Evolutionary conservation across 2,888 invertebrate genomes (phyloP), one percentile per base, ranked within the genome.

Genomic region (Acrobasis repandana): DNA sequence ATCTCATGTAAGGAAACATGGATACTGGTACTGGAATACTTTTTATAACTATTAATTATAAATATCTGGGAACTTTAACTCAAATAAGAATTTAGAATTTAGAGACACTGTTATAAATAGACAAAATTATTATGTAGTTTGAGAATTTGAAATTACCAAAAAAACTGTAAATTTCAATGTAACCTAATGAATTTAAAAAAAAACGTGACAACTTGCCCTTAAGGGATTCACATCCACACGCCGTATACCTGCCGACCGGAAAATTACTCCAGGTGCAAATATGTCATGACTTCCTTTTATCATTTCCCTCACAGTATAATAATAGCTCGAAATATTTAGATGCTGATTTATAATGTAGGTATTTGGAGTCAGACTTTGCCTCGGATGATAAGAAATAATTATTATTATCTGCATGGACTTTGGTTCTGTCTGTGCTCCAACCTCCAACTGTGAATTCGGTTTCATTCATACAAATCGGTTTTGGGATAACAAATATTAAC

Each of bases 201-300:
- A 43, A 43, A 43, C 43, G 0, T 43, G 43, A n/a, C 43, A 43
- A n/a, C 43, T 18, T 49, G 49, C 49, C 20, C 49, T 18, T 49
- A 49, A 11, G 18, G 49, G 11, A 49, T 49, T 49, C 18, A 18
- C 10, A 20, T 28, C 3, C 10, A 49, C 2, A 18, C 20, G 20
- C 14, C 18, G 20, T 18, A 49, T 43, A 49, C 49, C 48, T 49
- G 49, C 20, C 11, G 49, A 49, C 49, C 49, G 18, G 20, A 49
- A 49, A 49, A 49, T 49, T 49, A 49, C 49, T 49, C 49, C 49
- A 49, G 49, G 49, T 49, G 47, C 16, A 47, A 47, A 47, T 47
- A 14, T 49, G 49, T 49, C 49, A 11, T 20, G 49, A 49, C 49
- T 49, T 43, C 43, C 43, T 43, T 49, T 20, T 49, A 20, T 49